Evolutionary conservation across 2,113 vertebrate genomes (phyloP).

Genomic region (Labeo catla): DNA sequence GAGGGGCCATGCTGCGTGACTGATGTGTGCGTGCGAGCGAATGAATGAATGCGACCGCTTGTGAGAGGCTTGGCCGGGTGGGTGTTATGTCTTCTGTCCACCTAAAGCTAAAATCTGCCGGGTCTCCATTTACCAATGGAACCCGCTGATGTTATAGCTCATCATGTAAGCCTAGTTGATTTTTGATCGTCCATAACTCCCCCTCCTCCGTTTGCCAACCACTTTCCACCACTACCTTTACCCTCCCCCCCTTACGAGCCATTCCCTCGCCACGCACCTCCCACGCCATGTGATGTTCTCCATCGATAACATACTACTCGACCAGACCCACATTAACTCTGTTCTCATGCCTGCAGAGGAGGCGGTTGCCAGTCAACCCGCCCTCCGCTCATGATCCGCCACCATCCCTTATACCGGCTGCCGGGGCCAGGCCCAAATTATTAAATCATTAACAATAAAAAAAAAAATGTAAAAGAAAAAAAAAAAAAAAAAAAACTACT

Average conservation of each 20-base stretch:
- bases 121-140: conserved; percentile 81
- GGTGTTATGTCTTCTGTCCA: conserved; percentile 79
- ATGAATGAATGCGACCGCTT: conserved; percentile 43
- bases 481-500: conserved; percentile 62
- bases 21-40: conserved; percentile 30
- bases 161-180: conserved; percentile 82
- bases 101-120: conserved; percentile 80
- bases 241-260: conserved; percentile 72
- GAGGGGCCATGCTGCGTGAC: conserved; percentile 64
- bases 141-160: conserved; percentile 81
- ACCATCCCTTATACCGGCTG: conserved; percentile 70
- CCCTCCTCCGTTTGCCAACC: conserved; percentile 72
- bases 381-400: conserved; percentile 73
- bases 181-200: conserved; percentile 78
- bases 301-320: conserved; percentile 82
- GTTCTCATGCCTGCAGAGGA: conserved; percentile 78
- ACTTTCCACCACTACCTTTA: conserved; percentile 77
- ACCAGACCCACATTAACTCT: conserved; percentile 77
- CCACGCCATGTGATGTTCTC: conserved; percentile 82
- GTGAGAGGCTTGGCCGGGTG: conserved; percentile 59
- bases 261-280: conserved; percentile 77
- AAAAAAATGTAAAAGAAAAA: conserved; percentile 56
- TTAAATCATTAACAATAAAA: conserved; percentile 61
- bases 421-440: conserved; percentile 67
- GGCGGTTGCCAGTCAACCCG: conserved; percentile 75